Base-by-base conservation (phyloP, 2,113 vertebrate species). In the Rhipidura dahli region DNA sequence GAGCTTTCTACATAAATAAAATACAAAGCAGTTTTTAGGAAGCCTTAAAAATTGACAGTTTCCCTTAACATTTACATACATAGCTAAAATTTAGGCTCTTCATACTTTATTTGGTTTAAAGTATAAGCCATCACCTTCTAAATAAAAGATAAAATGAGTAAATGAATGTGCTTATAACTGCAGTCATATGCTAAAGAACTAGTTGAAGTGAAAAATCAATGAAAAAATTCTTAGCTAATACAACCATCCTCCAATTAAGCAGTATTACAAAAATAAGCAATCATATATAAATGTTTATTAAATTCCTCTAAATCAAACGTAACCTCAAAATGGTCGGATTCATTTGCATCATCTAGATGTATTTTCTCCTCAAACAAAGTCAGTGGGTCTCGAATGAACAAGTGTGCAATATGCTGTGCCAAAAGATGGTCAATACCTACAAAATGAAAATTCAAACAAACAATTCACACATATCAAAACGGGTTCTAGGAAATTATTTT, bases 301-400 rank as follows among this genome's bases (percentile, higher is more conserved):
- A 94, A 90, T 53, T 94, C 33, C 78, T 82, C 83, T 66, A 50
- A 79, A 87, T 86, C 61, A 69, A 80, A 87, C 96, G 97, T 93
- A 96, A 97, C 99, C 99, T 99, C 99, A 98, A 99, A 99, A 97
- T 99, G 99, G 89, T 99, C 99, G 2, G 99, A 99, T 96, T 99
- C 99, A 35, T 99, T 99, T 93, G 99, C 99, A 93, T 99, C 99
- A 83, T 99, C 99, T 96, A 99, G 94, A 93, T 99, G 97, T 96
- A 99, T 99, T 97, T 99, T 99, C 97, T 99, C 99, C 95, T 99
- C 97, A 90, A 99, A 99, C 64, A 99, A 97, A 11, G 98, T 99
- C 96, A 99, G 96, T 2, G 99, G 99, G 95, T 99, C 99, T 97
- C 99, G 98, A 96, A 99, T 99, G 96, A 99, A 99, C 94, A 99